Evolutionary conservation across 92 coral and sea anemone genomes (phyloP), one percentile per base, ranked within the genome.

Genomic region (Pocillopora grandis): DNA sequence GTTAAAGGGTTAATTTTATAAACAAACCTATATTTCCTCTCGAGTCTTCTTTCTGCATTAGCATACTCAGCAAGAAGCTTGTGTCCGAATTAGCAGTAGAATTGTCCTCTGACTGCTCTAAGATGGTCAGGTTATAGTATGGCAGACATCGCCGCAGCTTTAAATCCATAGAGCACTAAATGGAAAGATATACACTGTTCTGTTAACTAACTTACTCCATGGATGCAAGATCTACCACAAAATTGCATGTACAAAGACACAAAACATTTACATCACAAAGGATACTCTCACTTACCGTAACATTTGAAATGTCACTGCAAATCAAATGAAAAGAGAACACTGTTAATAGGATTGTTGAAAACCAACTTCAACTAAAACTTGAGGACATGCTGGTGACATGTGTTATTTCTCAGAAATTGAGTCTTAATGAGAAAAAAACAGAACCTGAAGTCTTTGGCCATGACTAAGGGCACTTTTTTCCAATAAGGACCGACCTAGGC

Each of bases 111-210:
- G 75, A 66, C 61, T 88, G 72, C 62, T 95, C 94, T 18, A 96
- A 82, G 69, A 87, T 83, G 12, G 96, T 76, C 35, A 94, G 76
- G 88, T 96, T 96, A 72, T 84, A 90, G 79, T 96, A 96, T 0
- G 99, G 98, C 48, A 96, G 73, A 85, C 99, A 96, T 58, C 99
- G 90, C 71, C 87, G 92, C 48, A 96, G 81, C 89, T 81, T 91
- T 67, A 96, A 83, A 71, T 94, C 99, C 27, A 96, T 87, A 16
- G 99, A 90, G 82, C 99, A 96, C 94, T 93, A 62, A 23, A 49
- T 10, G 14, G 21, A n/a, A 27, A 33, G 49, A 62, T 8, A 0
- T 27, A 27, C 36, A 73, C 4, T 23, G 2, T 16, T 21, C 10
- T 10, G 10, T 69, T 55, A 64, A 75, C 18, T 37, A 36, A 62